A percentile compares a stretch with the other conserved stretches of the same genome.
Conservation (phyloP, 2,888 invertebrate species). For the Drosophila affinis region DNA sequence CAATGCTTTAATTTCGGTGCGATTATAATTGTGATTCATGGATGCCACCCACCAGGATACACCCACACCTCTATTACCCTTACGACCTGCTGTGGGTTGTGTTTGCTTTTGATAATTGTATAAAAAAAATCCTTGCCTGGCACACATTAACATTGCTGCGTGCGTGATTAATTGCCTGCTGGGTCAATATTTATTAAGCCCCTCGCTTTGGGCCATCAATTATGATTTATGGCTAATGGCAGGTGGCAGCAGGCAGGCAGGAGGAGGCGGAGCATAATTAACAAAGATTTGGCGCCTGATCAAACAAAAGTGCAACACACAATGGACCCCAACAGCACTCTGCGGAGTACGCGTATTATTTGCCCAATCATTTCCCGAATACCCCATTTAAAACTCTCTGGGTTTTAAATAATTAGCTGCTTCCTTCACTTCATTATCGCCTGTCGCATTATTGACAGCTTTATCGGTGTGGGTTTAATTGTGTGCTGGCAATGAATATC, state of each 20-base stretch:
- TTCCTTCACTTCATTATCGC: constrained; percentile 10
- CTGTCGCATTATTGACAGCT: constrained; percentile 30
- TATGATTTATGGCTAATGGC: constrained; percentile 59
- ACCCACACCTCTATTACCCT: not conserved
- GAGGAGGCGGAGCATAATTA: constrained; percentile 52
- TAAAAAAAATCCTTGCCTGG: constrained; percentile 6
- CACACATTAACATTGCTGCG: constrained; percentile 26
- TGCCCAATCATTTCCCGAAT: constrained; percentile 22
- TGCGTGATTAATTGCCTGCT: constrained; percentile 56
- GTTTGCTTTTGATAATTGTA: constrained; percentile 42
- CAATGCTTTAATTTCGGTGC: constrained; percentile 45
- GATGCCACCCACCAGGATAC: not conserved
- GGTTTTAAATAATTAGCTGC: constrained; percentile 9
- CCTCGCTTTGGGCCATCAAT: constrained; percentile 39
- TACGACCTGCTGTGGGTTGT: constrained; percentile 1
- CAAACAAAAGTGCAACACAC: constrained; percentile 36
- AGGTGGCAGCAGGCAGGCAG: constrained; percentile 10
- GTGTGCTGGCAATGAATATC: constrained; percentile 1
- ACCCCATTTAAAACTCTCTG: constrained; percentile 1
- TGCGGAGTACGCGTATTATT: not conserved
- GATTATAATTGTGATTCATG: not conserved
- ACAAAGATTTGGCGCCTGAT: constrained; percentile 35
- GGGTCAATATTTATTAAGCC: constrained; percentile 56
- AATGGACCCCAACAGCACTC: constrained; percentile 1
- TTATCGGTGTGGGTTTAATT: constrained; percentile 9